A percentile compares a stretch with the other conserved stretches of the same genome.
These are phyloP conservation scores for Acropora tenuis DNA, from an alignment of 64 coral and sea anemone genomes.

Conservation along the genomic window DNA sequence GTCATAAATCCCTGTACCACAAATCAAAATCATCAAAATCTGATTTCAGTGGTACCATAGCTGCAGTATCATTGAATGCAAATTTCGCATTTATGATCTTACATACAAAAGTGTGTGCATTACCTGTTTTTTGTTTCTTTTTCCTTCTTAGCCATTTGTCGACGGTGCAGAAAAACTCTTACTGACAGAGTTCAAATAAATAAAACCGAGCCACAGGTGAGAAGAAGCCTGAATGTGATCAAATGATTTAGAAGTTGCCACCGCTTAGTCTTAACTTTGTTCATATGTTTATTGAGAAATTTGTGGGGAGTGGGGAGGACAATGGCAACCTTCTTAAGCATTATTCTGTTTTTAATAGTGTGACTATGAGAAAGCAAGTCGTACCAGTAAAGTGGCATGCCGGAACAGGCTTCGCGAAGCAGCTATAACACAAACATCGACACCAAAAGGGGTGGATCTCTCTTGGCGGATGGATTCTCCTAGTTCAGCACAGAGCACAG, in stretches of 20 bases:
- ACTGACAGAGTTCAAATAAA: neutral
- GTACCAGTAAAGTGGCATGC: neutral
- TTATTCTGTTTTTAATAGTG: neutral
- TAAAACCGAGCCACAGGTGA: neutral
- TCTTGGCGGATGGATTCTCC: slow-evolving; percentile 11
- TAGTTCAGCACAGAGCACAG: neutral
- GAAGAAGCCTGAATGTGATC: neutral
- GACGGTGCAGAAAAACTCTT: slow-evolving; percentile 13
- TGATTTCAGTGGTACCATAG: neutral
- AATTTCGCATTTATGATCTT: neutral
- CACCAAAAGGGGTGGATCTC: neutral
- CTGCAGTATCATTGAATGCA: neutral
- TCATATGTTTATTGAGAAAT: neutral
- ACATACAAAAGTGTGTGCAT: neutral
- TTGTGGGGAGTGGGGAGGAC: neutral
- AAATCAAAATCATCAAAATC: neutral
- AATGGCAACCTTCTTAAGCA: neutral
- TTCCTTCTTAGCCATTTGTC: slow-evolving; percentile 9
- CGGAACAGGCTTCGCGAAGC: neutral
- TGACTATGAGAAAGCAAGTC: neutral
- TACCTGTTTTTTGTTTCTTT: neutral
- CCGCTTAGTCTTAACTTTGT: neutral
- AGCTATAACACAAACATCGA: neutral
- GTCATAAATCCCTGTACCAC: neutral
- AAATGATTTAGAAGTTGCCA: slow-evolving; percentile 10